Base-by-base conservation (phyloP, 2,888 invertebrate species). In the Mythimna albipuncta region DNA sequence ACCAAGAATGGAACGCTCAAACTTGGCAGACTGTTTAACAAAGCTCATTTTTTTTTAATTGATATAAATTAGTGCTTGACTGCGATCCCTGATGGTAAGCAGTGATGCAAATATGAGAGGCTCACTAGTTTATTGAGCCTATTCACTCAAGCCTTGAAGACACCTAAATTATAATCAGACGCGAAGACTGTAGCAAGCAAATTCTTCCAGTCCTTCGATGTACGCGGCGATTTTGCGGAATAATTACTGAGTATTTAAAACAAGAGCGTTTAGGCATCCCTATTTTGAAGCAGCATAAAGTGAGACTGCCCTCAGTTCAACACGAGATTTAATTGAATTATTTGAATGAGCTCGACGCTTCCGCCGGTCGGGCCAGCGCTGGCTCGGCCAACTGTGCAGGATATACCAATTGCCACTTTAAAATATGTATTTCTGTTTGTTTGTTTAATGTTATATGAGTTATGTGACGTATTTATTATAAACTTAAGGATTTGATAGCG, bases 311-410 rank as follows among this genome's bases (percentile, higher is more conserved):
- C 93, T 93, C 91, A 90, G 93, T 90, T 91, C 91, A 88, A 89
- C 90, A 88, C 90, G 91, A 90, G 92, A 93, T 93, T 94, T 95
- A 95, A 96, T 96, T 95, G 94, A 95, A 96, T 96, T 95, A 96
- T 95, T 94, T 90, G 94, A 95, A 93, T 94, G 95, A 94, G 92
- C 91, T 92, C 95, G 93, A 92, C 93, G 94, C 93, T 95, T 95
- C 96, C 96, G 95, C 89, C 91, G 92, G 95, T 89, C 91, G 92
- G 74, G 75, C 81, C 88, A 87, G 87, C 87, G 73, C 84, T 66
- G 81, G 75, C 86, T 85, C 86, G 88, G 77, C 79, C 89, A 84
- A 87, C 89, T 88, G 80, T 90, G 91, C 95, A 95, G 96, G 96
- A 96, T 94, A 94, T 91, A 91, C 89, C 95, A 96, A 96, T 96